Base-by-base conservation (phyloP, 2,113 vertebrate species). In the Misgurnus mizolepis region DNA sequence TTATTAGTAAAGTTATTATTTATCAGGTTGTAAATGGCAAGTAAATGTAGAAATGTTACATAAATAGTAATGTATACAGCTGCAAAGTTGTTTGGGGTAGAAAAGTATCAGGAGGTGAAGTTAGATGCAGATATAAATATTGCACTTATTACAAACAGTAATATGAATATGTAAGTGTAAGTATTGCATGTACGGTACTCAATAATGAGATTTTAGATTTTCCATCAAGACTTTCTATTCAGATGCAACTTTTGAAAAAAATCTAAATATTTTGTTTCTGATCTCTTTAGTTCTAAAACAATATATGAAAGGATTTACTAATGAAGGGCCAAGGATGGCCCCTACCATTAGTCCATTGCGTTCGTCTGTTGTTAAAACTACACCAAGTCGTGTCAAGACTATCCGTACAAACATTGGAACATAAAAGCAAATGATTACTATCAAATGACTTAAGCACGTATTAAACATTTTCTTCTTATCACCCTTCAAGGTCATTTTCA, bases 291-390 rank as follows among this genome's bases (percentile, higher is more conserved):
- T 88, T 62, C 75, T 82, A 1, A 87, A 43, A 80, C 82, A 86
- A 7, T 86, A 88, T 18, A 89, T 80, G 39, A 89, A 85, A 76
- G 87, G 86, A 86, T 89, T 88, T 3, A 88, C 39, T 60, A 89
- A 61, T 49, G 80, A 81, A 2, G 88, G 85, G 6, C 78, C 84
- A 0, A 89, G 64, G 10, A 80, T 76, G 5, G 69, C 4, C 0
- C 64, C 58, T 0, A 90, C 55, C 11, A 43, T 14, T 49, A 89
- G 62, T 40, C 75, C 80, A 40, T 87, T 15, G 1, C 70, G 67
- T 3, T 49, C 67, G 0, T 82, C 82, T 12, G 82, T 0, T 18
- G 75, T 85, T 61, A 90, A 69, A 17, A 68, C 61, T 9, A 89
- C 7, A n/a, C 89, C 85, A 8, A 80, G 1, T 10, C 83, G 82